Percentiles rank a stretch among this genome's conserved stretches.
phyloP scores from a whole-genome alignment of 2,888 invertebrate species.

The Mongoloraphidia duomilia region DNA sequence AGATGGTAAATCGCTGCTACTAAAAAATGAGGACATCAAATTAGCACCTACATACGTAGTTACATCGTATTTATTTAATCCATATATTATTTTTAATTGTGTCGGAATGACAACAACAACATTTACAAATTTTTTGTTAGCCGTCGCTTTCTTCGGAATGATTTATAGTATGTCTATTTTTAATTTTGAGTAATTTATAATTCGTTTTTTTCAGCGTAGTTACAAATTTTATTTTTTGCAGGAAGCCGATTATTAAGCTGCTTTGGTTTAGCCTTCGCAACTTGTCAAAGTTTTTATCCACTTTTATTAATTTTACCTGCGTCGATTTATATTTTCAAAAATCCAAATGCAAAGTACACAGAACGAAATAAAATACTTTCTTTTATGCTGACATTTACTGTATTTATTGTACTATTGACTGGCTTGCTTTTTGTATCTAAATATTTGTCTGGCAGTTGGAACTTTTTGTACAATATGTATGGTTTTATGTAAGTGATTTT shows the following conservation, averaged over 20 bases:
- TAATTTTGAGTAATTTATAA: no score
- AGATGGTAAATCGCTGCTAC: constrained; percentile 38
- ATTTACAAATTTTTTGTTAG: constrained; percentile 71
- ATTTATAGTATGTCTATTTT: constrained; percentile 33
- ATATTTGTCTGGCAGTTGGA: constrained; percentile 21
- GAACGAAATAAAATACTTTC: not conserved
- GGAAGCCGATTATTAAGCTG: constrained; percentile 47
- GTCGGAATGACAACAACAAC: constrained; percentile 82
- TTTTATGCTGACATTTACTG: constrained; percentile 26
- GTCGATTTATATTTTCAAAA: constrained; percentile 50
- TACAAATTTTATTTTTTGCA: constrained; percentile 16
- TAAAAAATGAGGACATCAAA: constrained; percentile 39
- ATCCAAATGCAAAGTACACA: constrained; percentile 29
- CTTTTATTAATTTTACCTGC: constrained; percentile 70
- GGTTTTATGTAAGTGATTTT: constrained; percentile 59
- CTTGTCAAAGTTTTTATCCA: constrained; percentile 74
- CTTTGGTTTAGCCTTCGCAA: constrained; percentile 57
- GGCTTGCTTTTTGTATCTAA: constrained; percentile 24
- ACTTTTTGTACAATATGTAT: constrained; percentile 48
- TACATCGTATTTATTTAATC: constrained; percentile 75
- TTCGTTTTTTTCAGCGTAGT: not conserved
- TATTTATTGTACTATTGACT: constrained; percentile 38
- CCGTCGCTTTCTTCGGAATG: constrained; percentile 55
- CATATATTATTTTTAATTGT: constrained; percentile 75
- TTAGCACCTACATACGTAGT: constrained; percentile 55